Percentiles rank a stretch among this genome's conserved stretches.
Evolutionary conservation across 1,140 invertebrate species (phyloP).

Genomic region (Aphaenogaster rudis): DNA sequence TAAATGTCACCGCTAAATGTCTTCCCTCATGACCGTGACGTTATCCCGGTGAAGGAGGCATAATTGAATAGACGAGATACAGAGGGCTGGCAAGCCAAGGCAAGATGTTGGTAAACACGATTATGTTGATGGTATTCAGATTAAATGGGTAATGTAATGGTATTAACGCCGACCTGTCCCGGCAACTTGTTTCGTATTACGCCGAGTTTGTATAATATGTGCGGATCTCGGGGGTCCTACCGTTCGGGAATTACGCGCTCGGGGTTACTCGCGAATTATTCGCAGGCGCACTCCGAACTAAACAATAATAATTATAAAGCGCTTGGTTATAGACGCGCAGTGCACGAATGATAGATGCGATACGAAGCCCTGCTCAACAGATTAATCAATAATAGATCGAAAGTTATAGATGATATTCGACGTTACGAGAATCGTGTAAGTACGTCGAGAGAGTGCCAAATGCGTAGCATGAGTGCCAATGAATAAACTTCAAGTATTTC

Average conservation of each 20-base stretch:
- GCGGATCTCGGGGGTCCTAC: neutral
- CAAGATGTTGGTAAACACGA: slow-evolving; percentile 62
- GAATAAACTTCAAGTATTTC: neutral
- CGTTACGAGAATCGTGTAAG: neutral
- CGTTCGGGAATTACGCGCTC: neutral
- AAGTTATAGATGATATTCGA: neutral
- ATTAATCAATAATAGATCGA: neutral
- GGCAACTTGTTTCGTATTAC: slow-evolving; percentile 9
- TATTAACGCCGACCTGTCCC: slow-evolving; percentile 40
- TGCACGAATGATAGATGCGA: neutral
- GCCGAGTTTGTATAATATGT: slow-evolving; percentile 55
- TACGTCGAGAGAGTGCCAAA: neutral
- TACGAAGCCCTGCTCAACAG: neutral
- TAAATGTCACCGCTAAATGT: slow-evolving; percentile 22
- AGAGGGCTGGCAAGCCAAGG: slow-evolving; percentile 20
- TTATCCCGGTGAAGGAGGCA: slow-evolving; percentile 27
- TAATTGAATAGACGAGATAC: slow-evolving; percentile 53
- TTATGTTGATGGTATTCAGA: slow-evolving; percentile 64
- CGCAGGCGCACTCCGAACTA: neutral
- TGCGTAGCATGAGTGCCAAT: neutral
- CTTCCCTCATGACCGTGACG: slow-evolving; percentile 13
- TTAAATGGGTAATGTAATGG: slow-evolving; percentile 65
- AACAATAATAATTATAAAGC: slow-evolving; percentile 2
- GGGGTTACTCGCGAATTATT: slow-evolving; percentile 12
- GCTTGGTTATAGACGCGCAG: neutral